Percentiles rank a stretch among this genome's conserved stretches.
phyloP scores from a whole-genome alignment of 2,888 invertebrate species.

The Leucania comma region DNA sequence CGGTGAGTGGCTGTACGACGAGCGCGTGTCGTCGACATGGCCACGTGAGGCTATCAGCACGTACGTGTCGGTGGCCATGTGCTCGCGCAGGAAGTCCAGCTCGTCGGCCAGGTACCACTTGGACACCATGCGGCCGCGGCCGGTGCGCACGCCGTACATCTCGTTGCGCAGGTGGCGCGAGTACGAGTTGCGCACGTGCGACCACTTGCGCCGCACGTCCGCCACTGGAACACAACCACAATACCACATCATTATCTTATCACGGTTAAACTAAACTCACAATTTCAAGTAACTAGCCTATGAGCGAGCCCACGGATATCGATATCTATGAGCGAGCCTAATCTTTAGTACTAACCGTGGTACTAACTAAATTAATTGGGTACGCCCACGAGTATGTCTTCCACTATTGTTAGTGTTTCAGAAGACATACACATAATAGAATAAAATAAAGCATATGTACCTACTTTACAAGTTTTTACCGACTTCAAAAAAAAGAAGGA shows the following conservation, averaged over 20 bases:
- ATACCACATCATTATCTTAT: neutral
- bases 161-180: slow-evolving; percentile 88
- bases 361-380: too few species aligned
- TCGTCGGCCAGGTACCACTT: slow-evolving; percentile 88
- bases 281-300: neutral
- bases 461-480: too few species aligned
- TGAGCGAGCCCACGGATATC: too few species aligned
- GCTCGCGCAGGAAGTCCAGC: slow-evolving; percentile 84
- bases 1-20: neutral
- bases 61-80: slow-evolving; percentile 88
- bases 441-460: too few species aligned
- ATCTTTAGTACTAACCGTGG: too few species aligned
- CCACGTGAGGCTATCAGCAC: neutral
- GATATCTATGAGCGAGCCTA: too few species aligned
- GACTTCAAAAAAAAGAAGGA: too few species aligned
- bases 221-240: slow-evolving; percentile 75
- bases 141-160: slow-evolving; percentile 86
- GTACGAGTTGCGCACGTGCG: slow-evolving; percentile 88
- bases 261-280: neutral
- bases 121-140: slow-evolving; percentile 84
- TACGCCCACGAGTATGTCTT: neutral
- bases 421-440: too few species aligned
- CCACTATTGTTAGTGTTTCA: neutral
- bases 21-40: neutral
- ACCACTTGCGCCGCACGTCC: slow-evolving; percentile 88